Evolutionary conservation across 2,888 invertebrate genomes (phyloP).

Genomic region (Leptinotarsa rubiginosa): DNA sequence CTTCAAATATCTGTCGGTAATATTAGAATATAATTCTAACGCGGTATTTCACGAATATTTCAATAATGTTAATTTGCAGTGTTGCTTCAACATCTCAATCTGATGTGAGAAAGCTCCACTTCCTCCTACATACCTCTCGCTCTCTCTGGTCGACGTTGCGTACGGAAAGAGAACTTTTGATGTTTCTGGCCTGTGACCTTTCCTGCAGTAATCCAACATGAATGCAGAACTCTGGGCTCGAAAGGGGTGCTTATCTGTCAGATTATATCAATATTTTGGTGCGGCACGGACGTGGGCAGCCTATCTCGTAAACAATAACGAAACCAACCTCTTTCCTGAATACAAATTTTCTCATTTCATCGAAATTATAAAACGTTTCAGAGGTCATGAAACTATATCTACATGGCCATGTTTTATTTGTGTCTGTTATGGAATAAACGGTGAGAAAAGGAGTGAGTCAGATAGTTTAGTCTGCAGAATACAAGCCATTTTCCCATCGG

Average conservation of each 20-base stretch:
- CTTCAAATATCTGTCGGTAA: too few relatives aligned
- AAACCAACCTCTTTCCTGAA: slow-evolving; percentile 58
- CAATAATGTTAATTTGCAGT: too few relatives aligned
- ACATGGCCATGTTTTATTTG: neutral
- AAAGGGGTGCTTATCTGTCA: slow-evolving; percentile 60
- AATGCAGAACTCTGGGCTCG: slow-evolving; percentile 48
- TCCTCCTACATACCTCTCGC: slow-evolving; percentile 3
- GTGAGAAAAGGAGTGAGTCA: neutral
- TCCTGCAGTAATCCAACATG: slow-evolving; percentile 47
- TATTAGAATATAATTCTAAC: too few relatives aligned
- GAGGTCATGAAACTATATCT: slow-evolving; percentile 27
- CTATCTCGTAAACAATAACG: slow-evolving; percentile 61
- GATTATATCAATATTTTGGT: slow-evolving; percentile 64
- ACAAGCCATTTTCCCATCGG: too few relatives aligned
- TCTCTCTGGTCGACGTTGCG: neutral
- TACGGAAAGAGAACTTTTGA: slow-evolving; percentile 30
- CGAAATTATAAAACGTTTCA: slow-evolving; percentile 53
- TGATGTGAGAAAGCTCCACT: slow-evolving; percentile 1
- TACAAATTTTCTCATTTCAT: slow-evolving; percentile 64
- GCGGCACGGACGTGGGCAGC: slow-evolving; percentile 62
- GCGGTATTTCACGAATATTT: too few relatives aligned
- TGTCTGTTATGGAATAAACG: neutral
- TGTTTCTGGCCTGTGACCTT: slow-evolving; percentile 50
- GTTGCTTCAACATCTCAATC: neutral
- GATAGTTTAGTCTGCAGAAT: too few relatives aligned